Evolutionary conservation across 1,140 invertebrate species (phyloP).

Genomic region (Nasonia giraulti): DNA sequence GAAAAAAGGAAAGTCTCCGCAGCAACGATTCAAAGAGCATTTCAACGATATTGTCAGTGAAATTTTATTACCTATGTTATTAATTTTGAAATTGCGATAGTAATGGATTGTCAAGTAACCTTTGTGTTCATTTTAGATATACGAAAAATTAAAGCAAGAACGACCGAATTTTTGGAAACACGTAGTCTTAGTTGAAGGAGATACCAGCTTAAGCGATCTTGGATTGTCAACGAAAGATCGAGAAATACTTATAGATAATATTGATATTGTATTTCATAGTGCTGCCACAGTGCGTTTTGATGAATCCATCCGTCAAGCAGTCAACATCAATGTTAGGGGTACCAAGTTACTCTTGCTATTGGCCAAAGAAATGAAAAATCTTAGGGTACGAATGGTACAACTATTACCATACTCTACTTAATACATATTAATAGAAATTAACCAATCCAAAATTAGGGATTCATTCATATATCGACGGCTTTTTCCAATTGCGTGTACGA

Average conservation of each 20-base stretch:
- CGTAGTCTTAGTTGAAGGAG: slow-evolving; percentile 78
- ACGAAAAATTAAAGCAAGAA: slow-evolving; percentile 70
- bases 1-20: slow-evolving; percentile 80
- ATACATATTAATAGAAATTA: too few species aligned
- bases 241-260: slow-evolving; percentile 70
- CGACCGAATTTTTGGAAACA: slow-evolving; percentile 72
- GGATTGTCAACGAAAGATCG: slow-evolving; percentile 76
- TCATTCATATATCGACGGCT: slow-evolving; percentile 79
- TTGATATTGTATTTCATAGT: slow-evolving; percentile 86
- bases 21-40: slow-evolving; percentile 76
- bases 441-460: slow-evolving; percentile 55
- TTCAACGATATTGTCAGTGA: slow-evolving; percentile 75
- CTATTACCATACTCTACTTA: background rate
- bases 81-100: slow-evolving; percentile 27
- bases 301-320: slow-evolving; percentile 81
- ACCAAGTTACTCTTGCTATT: slow-evolving; percentile 77
- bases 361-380: slow-evolving; percentile 78
- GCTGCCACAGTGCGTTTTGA: slow-evolving; percentile 93
- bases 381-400: slow-evolving; percentile 74
- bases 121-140: slow-evolving; percentile 68
- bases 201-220: slow-evolving; percentile 76
- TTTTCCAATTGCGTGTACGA: slow-evolving; percentile 79
- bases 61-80: background rate
- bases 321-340: slow-evolving; percentile 78
- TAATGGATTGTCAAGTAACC: background rate